Conservation (phyloP, 2,113 vertebrate genomes). For the Colistium nudipinnis region DNA sequence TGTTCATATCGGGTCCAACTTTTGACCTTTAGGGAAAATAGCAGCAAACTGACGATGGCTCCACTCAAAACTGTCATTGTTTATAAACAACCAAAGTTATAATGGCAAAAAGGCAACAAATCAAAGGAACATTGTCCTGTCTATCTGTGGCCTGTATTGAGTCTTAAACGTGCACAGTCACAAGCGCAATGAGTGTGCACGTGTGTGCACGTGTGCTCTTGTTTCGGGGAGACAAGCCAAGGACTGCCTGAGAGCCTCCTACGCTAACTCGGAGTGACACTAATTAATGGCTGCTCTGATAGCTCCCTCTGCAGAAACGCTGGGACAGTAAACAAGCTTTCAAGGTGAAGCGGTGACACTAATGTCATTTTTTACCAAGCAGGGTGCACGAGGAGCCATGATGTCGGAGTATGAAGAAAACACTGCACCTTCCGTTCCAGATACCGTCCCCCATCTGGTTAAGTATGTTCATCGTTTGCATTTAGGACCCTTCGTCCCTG, state of each 20-base stretch:
- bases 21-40: too few relatives aligned
- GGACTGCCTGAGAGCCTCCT: slow-evolving; percentile 40
- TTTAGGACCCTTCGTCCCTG: slow-evolving; percentile 28
- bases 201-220: background rate
- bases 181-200: background rate
- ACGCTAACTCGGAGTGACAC: slow-evolving; percentile 61
- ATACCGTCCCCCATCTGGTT: slow-evolving; percentile 38
- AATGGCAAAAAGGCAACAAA: too few relatives aligned
- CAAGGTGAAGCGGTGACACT: slow-evolving; percentile 64
- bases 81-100: too few relatives aligned
- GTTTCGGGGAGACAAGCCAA: slow-evolving; percentile 58
- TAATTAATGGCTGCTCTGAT: slow-evolving; percentile 67
- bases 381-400: slow-evolving; percentile 14
- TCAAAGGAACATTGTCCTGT: too few relatives aligned
- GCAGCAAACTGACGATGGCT: too few relatives aligned
- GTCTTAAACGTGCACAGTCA: too few relatives aligned
- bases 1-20: too few relatives aligned
- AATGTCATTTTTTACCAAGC: slow-evolving; percentile 45
- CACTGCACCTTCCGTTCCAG: slow-evolving; percentile 55
- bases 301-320: slow-evolving; percentile 57
- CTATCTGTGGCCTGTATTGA: too few relatives aligned
- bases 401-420: slow-evolving; percentile 56
- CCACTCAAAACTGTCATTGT: too few relatives aligned
- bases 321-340: slow-evolving; percentile 63
- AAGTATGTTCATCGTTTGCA: slow-evolving; percentile 50